Percentiles rank a stretch among this genome's conserved stretches.
These are phyloP conservation scores for Ostrea edulis DNA, from an alignment of 1,140 invertebrate genomes.

Conservation along the genomic window DNA sequence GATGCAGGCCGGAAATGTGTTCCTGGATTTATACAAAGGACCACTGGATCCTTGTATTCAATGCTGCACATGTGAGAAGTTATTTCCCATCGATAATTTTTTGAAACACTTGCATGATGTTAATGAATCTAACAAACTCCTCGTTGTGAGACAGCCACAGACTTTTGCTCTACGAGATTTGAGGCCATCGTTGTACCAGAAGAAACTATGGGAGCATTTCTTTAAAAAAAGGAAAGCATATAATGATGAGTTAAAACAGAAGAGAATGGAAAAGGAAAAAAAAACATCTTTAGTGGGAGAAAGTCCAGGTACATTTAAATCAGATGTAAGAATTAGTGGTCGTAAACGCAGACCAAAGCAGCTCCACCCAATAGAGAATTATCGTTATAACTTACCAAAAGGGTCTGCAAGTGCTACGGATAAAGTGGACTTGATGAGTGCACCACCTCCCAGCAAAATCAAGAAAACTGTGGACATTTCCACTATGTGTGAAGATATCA, in stretches of 20 bases:
- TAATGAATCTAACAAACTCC: conserved; percentile 59
- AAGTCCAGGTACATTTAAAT: conserved; percentile 16
- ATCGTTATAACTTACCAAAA: conserved; percentile 62
- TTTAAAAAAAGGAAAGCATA: conserved; percentile 60
- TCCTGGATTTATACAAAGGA: conserved; percentile 70
- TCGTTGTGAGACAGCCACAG: conserved; percentile 61
- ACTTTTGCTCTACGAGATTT: conserved; percentile 63
- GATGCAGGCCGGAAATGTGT: conserved; percentile 70
- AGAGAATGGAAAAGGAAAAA: conserved; percentile 40
- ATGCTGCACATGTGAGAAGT: conserved; percentile 72
- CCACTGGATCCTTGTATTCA: conserved; percentile 69
- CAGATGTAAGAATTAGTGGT: conserved; percentile 67
- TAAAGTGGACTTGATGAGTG: conserved; percentile 9
- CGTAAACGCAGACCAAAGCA: conserved; percentile 74
- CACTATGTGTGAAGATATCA: neutral
- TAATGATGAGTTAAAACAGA: conserved; percentile 16
- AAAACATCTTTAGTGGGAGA: conserved; percentile 32
- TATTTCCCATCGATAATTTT: conserved; percentile 72
- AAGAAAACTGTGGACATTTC: conserved; percentile 4
- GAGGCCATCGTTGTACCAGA: conserved; percentile 64
- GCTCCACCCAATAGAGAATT: conserved; percentile 76
- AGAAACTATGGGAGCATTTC: conserved; percentile 72
- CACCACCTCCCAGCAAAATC: conserved; percentile 29
- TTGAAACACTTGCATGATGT: conserved; percentile 71
- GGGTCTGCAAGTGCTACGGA: conserved; percentile 22